These are phyloP conservation scores for Amphipyra tragopoginis DNA, from an alignment of 2,888 invertebrate species.

Conservation along the genomic window DNA sequence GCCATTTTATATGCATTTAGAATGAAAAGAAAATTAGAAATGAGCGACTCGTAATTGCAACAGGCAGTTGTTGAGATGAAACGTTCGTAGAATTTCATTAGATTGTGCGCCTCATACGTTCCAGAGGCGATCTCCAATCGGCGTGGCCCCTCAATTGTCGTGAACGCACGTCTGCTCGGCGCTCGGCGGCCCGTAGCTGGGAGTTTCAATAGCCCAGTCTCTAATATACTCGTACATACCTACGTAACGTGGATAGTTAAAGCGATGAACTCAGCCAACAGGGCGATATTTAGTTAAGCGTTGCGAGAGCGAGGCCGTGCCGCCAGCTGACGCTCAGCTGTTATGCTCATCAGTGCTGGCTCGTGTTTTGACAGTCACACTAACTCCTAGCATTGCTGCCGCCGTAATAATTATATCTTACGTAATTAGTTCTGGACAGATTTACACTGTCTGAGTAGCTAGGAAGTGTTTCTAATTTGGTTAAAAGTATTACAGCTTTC, in stretches of 20 bases:
- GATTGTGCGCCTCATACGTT: conserved; percentile 69
- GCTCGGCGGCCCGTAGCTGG: conserved; percentile 61
- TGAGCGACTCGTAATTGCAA: conserved; percentile 47
- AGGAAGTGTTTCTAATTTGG: conserved; percentile 23
- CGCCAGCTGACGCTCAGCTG: conserved; percentile 81
- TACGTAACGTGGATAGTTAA: conserved; percentile 70
- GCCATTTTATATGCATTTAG: conserved; percentile 32
- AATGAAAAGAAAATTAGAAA: conserved; percentile 54
- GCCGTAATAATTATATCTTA: conserved; percentile 65
- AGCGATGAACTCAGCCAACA: conserved; percentile 80
- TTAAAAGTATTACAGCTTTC: conserved; percentile 6
- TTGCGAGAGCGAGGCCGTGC: conserved; percentile 62
- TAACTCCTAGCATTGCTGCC: conserved; percentile 62
- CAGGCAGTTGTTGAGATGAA: conserved; percentile 54
- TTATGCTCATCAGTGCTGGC: conserved; percentile 75
- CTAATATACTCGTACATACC: conserved; percentile 58
- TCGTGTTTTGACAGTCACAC: conserved; percentile 68
- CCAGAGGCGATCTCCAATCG: conserved; percentile 72
- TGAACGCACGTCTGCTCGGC: conserved; percentile 67
- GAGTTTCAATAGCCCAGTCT: conserved; percentile 68
- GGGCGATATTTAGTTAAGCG: conserved; percentile 70
- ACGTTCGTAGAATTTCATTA: conserved; percentile 68
- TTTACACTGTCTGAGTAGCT: conserved; percentile 41
- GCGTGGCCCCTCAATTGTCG: conserved; percentile 78
- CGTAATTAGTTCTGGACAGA: conserved; percentile 39